Conservation (phyloP, 2,113 vertebrate genomes). For the Brienomyrus longianalis region DNA sequence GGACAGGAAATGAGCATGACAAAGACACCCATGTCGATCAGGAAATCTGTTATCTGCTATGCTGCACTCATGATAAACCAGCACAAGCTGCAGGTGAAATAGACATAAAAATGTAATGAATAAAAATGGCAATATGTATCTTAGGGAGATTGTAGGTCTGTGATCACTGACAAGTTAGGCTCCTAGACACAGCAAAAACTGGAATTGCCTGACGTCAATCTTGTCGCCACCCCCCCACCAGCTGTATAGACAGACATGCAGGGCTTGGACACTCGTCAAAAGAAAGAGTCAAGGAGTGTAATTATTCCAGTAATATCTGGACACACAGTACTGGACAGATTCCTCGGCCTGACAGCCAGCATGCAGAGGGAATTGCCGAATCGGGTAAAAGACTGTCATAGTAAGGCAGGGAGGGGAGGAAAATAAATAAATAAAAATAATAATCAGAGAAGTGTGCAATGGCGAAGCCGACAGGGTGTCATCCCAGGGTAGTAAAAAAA, state of each 20-base stretch:
- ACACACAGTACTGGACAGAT: not conserved
- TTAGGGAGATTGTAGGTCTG: not conserved
- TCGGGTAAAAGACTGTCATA: not conserved
- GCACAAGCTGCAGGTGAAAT: not conserved
- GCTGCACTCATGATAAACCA: conserved; percentile 23
- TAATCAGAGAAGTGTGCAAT: conserved; percentile 5
- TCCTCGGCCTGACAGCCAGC: not conserved
- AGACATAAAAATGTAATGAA: not conserved
- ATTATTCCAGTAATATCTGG: not conserved
- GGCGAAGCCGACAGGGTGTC: not conserved
- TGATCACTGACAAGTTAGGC: not conserved
- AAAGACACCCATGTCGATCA: conserved; percentile 10
- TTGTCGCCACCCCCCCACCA: not conserved
- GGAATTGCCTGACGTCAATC: not conserved
- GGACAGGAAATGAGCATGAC: not conserved
- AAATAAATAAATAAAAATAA: not conserved
- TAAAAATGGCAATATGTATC: not conserved
- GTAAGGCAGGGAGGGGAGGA: not conserved
- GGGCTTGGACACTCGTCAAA: not conserved
- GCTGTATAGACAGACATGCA: not conserved
- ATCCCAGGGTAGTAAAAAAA: not conserved
- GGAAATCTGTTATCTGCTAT: conserved; percentile 37
- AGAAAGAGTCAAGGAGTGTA: not conserved
- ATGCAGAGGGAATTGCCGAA: conserved; percentile 2
- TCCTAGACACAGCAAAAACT: not conserved